phyloP scores from a whole-genome alignment of 2,888 invertebrate genomes.

The Steinernema carpocapsae region DNA sequence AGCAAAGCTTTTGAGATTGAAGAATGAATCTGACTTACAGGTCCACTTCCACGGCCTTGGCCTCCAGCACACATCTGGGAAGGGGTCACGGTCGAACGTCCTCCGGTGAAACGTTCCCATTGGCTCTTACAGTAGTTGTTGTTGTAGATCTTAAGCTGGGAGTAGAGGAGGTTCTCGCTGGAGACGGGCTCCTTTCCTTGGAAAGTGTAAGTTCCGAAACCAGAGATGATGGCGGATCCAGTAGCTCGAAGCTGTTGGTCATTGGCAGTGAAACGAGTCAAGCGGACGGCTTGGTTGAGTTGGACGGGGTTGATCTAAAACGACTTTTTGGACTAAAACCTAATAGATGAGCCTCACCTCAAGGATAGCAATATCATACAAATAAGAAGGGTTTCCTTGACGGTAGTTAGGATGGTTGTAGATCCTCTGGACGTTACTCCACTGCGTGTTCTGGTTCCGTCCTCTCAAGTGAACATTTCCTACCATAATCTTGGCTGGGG shows the following conservation, averaged over 20 bases:
- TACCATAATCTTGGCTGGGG: constrained; percentile 1
- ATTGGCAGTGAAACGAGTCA: not conserved
- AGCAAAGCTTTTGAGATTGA: no score
- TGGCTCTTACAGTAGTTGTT: not conserved
- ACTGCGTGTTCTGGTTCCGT: not conserved
- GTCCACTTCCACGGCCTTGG: constrained; percentile 17
- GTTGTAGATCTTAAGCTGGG: constrained; percentile 5
- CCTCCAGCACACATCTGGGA: constrained; percentile 12
- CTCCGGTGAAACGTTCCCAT: constrained; percentile 16
- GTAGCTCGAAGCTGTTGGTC: not conserved
- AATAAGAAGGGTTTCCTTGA: constrained; percentile 6
- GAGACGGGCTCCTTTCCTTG: not conserved
- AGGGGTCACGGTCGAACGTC: not conserved
- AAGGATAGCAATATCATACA: constrained; percentile 21
- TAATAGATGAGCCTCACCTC: not conserved
- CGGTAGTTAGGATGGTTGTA: not conserved
- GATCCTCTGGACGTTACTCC: constrained; percentile 1
- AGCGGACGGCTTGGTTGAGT: not conserved
- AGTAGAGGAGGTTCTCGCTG: constrained; percentile 19
- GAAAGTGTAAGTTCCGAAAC: constrained; percentile 25
- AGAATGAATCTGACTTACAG: no score
- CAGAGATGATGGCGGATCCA: constrained; percentile 1
- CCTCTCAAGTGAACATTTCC: not conserved
- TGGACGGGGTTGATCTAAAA: not conserved
- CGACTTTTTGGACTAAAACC: not conserved